Percentiles rank a stretch among this genome's conserved stretches.
Evolutionary conservation across 2,888 invertebrate species (phyloP).

Genomic region (Lasioglossum morio): DNA sequence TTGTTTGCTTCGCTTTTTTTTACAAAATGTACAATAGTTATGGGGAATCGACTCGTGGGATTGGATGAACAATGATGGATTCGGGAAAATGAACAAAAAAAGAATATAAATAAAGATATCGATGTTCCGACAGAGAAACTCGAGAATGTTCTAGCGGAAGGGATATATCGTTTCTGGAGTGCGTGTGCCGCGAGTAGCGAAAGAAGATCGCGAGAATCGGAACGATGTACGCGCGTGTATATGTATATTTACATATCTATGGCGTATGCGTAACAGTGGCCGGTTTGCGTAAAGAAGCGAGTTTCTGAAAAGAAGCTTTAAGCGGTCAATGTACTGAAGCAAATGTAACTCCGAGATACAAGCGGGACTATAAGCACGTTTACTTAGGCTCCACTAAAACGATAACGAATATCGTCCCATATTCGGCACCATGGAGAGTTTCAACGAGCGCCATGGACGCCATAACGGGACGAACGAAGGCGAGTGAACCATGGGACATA

Average conservation of each 20-base stretch:
- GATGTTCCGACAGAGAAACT: neutral
- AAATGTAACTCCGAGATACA: slow-evolving; percentile 55
- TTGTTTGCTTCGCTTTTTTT: slow-evolving; percentile 46
- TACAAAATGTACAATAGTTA: slow-evolving; percentile 61
- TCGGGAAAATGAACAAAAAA: neutral
- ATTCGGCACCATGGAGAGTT: slow-evolving; percentile 3
- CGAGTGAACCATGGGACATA: slow-evolving; percentile 75
- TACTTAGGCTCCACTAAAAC: slow-evolving; percentile 54
- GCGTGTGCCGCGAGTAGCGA: slow-evolving; percentile 35
- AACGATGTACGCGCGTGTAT: slow-evolving; percentile 15
- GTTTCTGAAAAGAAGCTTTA: slow-evolving; percentile 60
- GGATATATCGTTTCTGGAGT: slow-evolving; percentile 17
- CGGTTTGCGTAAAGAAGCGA: slow-evolving; percentile 60
- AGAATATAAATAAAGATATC: neutral
- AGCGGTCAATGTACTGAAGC: slow-evolving; percentile 65
- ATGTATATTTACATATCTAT: slow-evolving; percentile 30
- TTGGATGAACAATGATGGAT: neutral
- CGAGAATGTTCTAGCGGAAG: slow-evolving; percentile 9
- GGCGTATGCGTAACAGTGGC: slow-evolving; percentile 48
- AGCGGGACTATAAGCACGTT: slow-evolving; percentile 62
- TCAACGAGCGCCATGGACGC: slow-evolving; percentile 15
- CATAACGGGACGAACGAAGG: slow-evolving; percentile 37
- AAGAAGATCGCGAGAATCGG: slow-evolving; percentile 26
- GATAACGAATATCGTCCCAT: slow-evolving; percentile 28
- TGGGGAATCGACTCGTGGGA: neutral